phyloP scores from a whole-genome alignment of 2,113 vertebrate genomes.

The Notarius quadriscutis region DNA sequence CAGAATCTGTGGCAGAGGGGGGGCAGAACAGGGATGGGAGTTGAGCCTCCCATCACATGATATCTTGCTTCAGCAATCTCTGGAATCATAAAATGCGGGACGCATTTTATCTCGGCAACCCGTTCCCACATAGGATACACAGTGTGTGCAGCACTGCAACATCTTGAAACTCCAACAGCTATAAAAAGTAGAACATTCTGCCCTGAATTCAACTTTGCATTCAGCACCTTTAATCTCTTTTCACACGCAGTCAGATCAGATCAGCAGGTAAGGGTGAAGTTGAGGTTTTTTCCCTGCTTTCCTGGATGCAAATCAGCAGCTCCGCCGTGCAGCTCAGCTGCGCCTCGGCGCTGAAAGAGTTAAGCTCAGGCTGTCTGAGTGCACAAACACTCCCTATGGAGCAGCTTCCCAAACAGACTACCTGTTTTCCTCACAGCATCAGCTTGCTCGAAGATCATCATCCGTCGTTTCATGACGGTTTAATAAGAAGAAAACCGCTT shows the following conservation, averaged over 20 bases:
- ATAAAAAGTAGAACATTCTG: no score
- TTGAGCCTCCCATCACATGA: no score
- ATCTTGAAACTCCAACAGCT: no score
- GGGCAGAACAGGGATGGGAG: no score
- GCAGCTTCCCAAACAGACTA: slow-evolving; percentile 56
- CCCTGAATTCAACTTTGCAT: no score
- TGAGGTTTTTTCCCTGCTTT: not conserved
- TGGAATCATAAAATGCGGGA: no score
- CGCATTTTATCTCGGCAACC: no score
- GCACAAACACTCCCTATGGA: slow-evolving; percentile 68
- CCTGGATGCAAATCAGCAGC: not conserved
- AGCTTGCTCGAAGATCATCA: not conserved
- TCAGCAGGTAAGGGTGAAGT: not conserved
- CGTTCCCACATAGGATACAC: no score
- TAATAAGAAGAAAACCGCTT: not conserved
- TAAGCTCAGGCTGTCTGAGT: slow-evolving; percentile 49
- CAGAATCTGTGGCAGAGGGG: no score
- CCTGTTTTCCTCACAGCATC: slow-evolving; percentile 58
- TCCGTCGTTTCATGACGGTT: not conserved
- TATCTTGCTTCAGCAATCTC: no score
- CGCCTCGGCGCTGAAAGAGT: slow-evolving; percentile 58
- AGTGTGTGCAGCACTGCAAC: no score
- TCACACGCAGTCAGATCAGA: not conserved
- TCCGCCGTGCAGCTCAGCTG: not conserved
- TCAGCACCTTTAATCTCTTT: not conserved